These are phyloP conservation scores for Scatophagus argus DNA, from an alignment of 2,113 vertebrate genomes.

Conservation along the genomic window DNA sequence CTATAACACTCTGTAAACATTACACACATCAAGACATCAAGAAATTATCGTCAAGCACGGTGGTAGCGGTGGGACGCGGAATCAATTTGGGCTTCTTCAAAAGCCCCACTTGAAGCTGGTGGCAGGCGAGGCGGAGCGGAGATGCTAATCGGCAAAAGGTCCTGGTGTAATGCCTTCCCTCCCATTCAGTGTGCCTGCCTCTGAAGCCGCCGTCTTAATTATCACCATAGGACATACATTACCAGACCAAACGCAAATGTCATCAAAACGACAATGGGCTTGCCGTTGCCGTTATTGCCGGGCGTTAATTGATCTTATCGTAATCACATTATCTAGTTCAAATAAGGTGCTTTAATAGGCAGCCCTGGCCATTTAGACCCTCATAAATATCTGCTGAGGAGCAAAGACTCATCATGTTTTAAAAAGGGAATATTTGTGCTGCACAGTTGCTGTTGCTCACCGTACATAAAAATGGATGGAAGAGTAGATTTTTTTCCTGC, in stretches of 20 bases:
- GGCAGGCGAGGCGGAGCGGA: constrained; percentile 65
- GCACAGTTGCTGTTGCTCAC: constrained; percentile 2
- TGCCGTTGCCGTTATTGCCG: constrained; percentile 61
- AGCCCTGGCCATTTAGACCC: constrained; percentile 49
- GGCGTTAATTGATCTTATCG: constrained; percentile 79
- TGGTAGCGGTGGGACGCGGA: constrained; percentile 58
- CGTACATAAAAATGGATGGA: background rate
- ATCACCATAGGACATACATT: constrained; percentile 81
- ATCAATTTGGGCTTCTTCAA: constrained; percentile 82
- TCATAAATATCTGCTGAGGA: constrained; percentile 60
- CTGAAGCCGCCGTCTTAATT: constrained; percentile 79
- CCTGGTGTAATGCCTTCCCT: constrained; percentile 75
- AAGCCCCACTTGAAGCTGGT: constrained; percentile 81
- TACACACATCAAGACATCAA: constrained; percentile 73
- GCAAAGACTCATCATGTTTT: constrained; percentile 29
- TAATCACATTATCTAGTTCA: constrained; percentile 74
- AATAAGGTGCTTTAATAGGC: constrained; percentile 74
- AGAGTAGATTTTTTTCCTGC: background rate
- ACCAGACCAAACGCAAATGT: constrained; percentile 79
- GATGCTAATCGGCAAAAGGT: constrained; percentile 82
- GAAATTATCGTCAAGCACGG: constrained; percentile 58
- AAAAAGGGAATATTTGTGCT: constrained; percentile 23
- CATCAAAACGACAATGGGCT: constrained; percentile 74
- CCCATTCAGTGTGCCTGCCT: constrained; percentile 73
- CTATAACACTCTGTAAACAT: constrained; percentile 69